A percentile compares a stretch with the other conserved stretches of the same genome.
Conservation (phyloP, 1,140 invertebrate genomes). For the Neuroterus valhalla region DNA sequence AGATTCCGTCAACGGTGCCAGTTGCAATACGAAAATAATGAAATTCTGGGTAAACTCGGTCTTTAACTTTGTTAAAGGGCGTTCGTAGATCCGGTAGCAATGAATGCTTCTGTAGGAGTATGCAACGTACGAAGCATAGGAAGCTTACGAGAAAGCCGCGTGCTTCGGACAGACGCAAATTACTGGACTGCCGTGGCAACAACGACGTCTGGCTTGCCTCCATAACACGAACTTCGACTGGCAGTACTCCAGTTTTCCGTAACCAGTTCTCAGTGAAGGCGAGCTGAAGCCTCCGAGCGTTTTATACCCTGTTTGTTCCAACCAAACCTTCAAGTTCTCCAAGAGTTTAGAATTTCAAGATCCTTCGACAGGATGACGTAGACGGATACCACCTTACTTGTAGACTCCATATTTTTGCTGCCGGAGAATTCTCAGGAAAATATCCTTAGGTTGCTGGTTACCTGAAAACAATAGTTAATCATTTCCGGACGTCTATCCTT, state of each 20-base stretch:
- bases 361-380: conserved; percentile 5
- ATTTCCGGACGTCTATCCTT: too few species aligned
- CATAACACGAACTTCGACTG: conserved; percentile 42
- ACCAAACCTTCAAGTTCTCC: neutral
- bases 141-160: conserved; percentile 23
- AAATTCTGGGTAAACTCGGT: conserved; percentile 28
- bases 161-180: conserved; percentile 44
- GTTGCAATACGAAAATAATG: conserved; percentile 16
- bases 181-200: conserved; percentile 35
- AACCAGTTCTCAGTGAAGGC: neutral
- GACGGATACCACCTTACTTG: neutral
- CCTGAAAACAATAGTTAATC: too few species aligned
- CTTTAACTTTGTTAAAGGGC: conserved; percentile 24
- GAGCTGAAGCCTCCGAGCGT: neutral
- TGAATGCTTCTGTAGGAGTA: conserved; percentile 23
- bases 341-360: conserved; percentile 18
- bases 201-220: conserved; percentile 37
- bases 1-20: conserved; percentile 11
- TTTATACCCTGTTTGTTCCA: conserved; percentile 2
- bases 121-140: neutral
- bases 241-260: conserved; percentile 41
- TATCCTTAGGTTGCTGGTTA: too few species aligned
- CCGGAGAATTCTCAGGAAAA: too few species aligned
- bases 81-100: conserved; percentile 11
- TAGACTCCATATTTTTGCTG: too few species aligned